Percentiles rank a stretch among this genome's conserved stretches.
Evolutionary conservation across 2,113 vertebrate species (phyloP).

Genomic region (Todiramphus saurophagus): DNA sequence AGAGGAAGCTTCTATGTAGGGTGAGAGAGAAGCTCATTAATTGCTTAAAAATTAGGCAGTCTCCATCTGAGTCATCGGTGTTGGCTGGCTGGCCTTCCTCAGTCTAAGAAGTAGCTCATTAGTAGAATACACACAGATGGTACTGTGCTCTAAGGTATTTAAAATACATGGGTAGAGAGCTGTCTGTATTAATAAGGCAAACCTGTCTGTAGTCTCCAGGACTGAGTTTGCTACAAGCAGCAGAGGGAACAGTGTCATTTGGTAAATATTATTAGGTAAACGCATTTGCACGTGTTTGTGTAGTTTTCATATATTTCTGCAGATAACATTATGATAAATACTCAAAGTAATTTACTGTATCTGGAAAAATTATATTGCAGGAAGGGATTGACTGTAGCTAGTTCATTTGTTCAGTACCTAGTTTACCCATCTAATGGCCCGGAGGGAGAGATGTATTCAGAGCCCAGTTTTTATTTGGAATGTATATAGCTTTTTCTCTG

Average conservation of each 20-base stretch:
- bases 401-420: slow-evolving; percentile 47
- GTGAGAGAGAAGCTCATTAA: slow-evolving; percentile 61
- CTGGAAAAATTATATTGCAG: slow-evolving; percentile 30
- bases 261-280: slow-evolving; percentile 57
- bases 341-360: slow-evolving; percentile 40
- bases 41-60: slow-evolving; percentile 71
- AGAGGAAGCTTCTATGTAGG: slow-evolving; percentile 48
- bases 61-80: slow-evolving; percentile 70
- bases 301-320: slow-evolving; percentile 31
- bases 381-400: slow-evolving; percentile 2
- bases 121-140: slow-evolving; percentile 75
- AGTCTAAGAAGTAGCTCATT: slow-evolving; percentile 68
- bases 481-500: not conserved
- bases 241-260: slow-evolving; percentile 44
- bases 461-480: slow-evolving; percentile 27
- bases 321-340: slow-evolving; percentile 51
- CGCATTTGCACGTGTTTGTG: slow-evolving; percentile 45
- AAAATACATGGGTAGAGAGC: slow-evolving; percentile 62
- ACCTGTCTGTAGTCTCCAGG: slow-evolving; percentile 17
- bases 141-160: slow-evolving; percentile 66
- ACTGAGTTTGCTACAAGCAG: slow-evolving; percentile 18
- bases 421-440: slow-evolving; percentile 61
- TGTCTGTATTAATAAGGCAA: slow-evolving; percentile 60
- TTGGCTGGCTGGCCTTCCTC: slow-evolving; percentile 67
- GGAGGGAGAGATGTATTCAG: slow-evolving; percentile 14